Evolutionary conservation across 2,797 vertebrate genomes (phyloP), one percentile per base, ranked within the genome.

Genomic region (Acanthiza pusilla): DNA sequence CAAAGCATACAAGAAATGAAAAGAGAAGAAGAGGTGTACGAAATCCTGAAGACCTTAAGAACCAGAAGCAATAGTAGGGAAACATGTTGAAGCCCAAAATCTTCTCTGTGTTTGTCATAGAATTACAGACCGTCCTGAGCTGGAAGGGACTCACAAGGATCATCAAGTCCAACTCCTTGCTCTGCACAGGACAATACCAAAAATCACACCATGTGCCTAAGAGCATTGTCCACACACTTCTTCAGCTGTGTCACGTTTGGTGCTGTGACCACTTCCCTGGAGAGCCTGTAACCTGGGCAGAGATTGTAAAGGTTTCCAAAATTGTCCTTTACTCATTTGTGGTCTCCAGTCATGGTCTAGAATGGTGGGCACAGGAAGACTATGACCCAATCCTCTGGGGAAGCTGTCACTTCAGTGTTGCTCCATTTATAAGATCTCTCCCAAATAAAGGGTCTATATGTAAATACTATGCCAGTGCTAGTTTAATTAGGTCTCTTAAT

Each of bases 151-250:
- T 6, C 21, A 23, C n/a, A 77, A 51, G 47, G n/a, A 47, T 40
- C 45, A 47, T 60, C 13, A 32, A 77, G 25, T 40, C n/a, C n/a
- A 77, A 1, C 51, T 65, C 8, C 25, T 58, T 3, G 11, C 58
- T 72, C 26, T 66, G 45, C 58, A 36, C 9, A 40, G 40, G 21
- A 19, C 29, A 53, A 5, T 43, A 40, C 21, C 9, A 71, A 53
- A 51, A 77, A 40, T 34, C n/a, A 34, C 15, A 40, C n/a, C n/a
- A 23, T 13, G 4, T 23, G 21, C 30, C 40, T 17, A 12, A 65
- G 40, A 42, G 13, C 0, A 0, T 42, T 72, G 45, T 47, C 26
- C 45, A 34, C 18, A 20, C 5, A 3, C 15, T 53, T 51, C 25
- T 45, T 45, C 19, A 57, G n/a, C 13, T 50, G 16, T 26, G 9